A percentile compares a stretch with the other conserved stretches of the same genome.
These are phyloP conservation scores for Drosophila melanocephala DNA, from an alignment of 2,888 invertebrate species.

Conservation along the genomic window DNA sequence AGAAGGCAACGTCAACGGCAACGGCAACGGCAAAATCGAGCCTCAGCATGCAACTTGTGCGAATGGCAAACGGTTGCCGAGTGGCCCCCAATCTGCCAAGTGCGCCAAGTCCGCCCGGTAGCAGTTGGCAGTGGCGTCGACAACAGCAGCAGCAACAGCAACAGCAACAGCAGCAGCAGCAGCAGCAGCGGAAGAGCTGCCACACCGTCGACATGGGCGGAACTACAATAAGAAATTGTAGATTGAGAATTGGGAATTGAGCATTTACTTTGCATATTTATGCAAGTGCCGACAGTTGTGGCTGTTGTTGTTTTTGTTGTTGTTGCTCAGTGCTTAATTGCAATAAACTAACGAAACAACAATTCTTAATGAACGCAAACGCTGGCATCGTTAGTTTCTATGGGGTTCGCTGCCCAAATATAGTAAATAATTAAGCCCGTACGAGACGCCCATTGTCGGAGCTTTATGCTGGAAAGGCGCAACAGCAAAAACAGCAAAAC, in stretches of 20 bases:
- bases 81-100: slow-evolving; percentile 38
- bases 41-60: slow-evolving; percentile 72
- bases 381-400: slow-evolving; percentile 16
- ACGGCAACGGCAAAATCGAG: slow-evolving; percentile 29
- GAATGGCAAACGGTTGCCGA: slow-evolving; percentile 71
- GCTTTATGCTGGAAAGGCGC: slow-evolving; percentile 30
- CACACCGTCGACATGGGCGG: slow-evolving; percentile 44
- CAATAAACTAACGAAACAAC: slow-evolving; percentile 15
- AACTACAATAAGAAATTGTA: slow-evolving; percentile 67
- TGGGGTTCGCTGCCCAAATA: slow-evolving; percentile 57
- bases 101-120: slow-evolving; percentile 28
- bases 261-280: slow-evolving; percentile 51
- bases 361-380: slow-evolving; percentile 7
- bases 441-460: slow-evolving; percentile 35
- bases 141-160: slow-evolving; percentile 26
- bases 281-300: slow-evolving; percentile 49
- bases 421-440: slow-evolving; percentile 64
- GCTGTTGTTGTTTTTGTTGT: not conserved
- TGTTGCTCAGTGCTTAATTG: slow-evolving; percentile 40
- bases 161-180: slow-evolving; percentile 5
- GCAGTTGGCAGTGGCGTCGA: slow-evolving; percentile 26
- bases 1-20: slow-evolving; percentile 9
- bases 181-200: slow-evolving; percentile 37
- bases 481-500: slow-evolving; percentile 28
- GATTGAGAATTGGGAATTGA: slow-evolving; percentile 46